Evolutionary conservation across 2,797 vertebrate species (phyloP).

Genomic region (Pelobates cultripes): DNA sequence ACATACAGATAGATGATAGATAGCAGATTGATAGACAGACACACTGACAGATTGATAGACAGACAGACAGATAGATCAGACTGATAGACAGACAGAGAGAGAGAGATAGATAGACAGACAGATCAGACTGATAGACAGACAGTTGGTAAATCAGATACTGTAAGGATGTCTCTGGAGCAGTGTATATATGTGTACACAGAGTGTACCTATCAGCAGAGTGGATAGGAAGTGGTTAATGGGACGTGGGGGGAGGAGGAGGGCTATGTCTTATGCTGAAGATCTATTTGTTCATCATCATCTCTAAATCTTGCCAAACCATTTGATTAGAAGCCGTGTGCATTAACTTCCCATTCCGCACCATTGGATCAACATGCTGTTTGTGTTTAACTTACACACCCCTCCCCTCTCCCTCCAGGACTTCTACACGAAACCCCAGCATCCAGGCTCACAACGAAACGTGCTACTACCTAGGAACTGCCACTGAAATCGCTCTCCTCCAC

Average conservation of each 20-base stretch:
- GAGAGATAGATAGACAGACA: no score
- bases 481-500: slow-evolving; percentile 60
- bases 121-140: not conserved
- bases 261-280: slow-evolving; percentile 20
- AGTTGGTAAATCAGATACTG: no score
- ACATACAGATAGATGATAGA: no score
- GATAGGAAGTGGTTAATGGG: not conserved
- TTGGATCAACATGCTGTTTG: slow-evolving; percentile 49
- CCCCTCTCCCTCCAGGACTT: slow-evolving; percentile 58
- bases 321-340: slow-evolving; percentile 77
- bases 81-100: not conserved
- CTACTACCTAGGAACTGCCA: slow-evolving; percentile 67
- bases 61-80: no score
- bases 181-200: no score
- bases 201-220: not conserved
- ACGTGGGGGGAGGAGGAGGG: slow-evolving; percentile 16
- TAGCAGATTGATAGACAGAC: no score
- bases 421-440: slow-evolving; percentile 61
- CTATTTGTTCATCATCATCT: slow-evolving; percentile 63
- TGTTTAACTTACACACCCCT: slow-evolving; percentile 46
- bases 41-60: no score
- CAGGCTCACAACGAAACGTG: slow-evolving; percentile 69
- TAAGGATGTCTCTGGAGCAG: no score
- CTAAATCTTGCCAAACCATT: slow-evolving; percentile 78
- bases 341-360: slow-evolving; percentile 41